These are phyloP conservation scores for Ceratina australensis DNA, from an alignment of 1,140 invertebrate genomes.

Conservation along the genomic window DNA sequence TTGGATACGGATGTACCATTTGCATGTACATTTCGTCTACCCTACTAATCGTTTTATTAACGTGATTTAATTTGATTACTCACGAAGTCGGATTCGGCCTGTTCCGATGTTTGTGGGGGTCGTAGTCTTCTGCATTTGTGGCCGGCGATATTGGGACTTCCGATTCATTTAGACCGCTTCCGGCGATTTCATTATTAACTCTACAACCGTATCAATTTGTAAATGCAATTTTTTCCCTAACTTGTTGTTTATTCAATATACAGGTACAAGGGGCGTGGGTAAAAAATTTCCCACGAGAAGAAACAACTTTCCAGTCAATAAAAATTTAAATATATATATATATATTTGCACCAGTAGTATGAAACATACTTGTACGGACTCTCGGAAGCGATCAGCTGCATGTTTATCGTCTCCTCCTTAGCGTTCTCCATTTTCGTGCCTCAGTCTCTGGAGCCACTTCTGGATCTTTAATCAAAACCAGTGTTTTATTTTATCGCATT, in stretches of 20 bases:
- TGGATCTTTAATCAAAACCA: conserved; percentile 7
- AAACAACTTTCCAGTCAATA: too few relatives aligned
- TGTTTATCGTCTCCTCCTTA: conserved; percentile 68
- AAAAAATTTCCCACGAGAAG: too few relatives aligned
- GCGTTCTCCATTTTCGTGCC: conserved; percentile 62
- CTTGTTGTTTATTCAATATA: neutral
- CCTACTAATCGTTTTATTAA: too few relatives aligned
- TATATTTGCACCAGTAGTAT: neutral
- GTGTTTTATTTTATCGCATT: too few relatives aligned
- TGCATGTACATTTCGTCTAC: neutral
- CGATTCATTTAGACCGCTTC: conserved; percentile 34
- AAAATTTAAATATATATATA: neutral
- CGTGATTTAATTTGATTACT: conserved; percentile 67
- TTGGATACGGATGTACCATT: neutral
- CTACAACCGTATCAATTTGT: conserved; percentile 52
- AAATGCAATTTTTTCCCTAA: conserved; percentile 14
- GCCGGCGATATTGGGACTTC: conserved; percentile 43
- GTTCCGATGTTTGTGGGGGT: conserved; percentile 83
- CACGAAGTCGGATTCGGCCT: conserved; percentile 86
- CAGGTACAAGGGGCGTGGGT: too few relatives aligned
- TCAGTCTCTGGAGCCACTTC: conserved; percentile 6
- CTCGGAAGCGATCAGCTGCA: conserved; percentile 65
- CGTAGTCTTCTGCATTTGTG: conserved; percentile 74
- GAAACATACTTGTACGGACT: conserved; percentile 67
- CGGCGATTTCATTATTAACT: conserved; percentile 45